Conservation (phyloP, 2,797 vertebrate species). For the Cercopithecus neglectus region DNA sequence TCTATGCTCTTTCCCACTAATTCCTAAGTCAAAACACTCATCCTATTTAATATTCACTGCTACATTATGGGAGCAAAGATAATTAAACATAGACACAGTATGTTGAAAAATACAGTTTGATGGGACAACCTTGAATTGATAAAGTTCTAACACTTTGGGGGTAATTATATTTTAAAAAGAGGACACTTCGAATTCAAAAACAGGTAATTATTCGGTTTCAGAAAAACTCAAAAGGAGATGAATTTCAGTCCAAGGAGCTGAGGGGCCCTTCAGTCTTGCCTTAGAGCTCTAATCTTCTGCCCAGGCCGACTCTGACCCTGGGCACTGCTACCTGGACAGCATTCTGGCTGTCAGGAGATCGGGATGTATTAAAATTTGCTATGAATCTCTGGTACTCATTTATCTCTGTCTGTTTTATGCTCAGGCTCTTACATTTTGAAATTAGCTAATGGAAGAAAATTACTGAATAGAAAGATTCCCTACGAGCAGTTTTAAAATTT, state of each 20-base stretch:
- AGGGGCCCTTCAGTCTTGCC: rapidly evolving
- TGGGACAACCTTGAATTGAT: background rate
- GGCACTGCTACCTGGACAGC: background rate
- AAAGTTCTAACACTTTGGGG: background rate
- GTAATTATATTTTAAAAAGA: background rate
- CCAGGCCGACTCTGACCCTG: background rate
- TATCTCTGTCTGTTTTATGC: background rate
- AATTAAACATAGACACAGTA: background rate
- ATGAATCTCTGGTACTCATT: background rate
- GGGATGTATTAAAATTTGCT: background rate
- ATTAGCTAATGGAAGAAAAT: background rate
- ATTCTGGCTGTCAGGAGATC: background rate
- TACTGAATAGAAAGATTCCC: background rate
- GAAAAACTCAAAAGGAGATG: background rate
- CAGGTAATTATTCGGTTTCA: background rate
- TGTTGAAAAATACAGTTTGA: background rate
- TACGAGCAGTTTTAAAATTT: background rate
- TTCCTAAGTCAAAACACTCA: background rate
- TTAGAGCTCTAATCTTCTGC: background rate
- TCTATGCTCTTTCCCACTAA: background rate
- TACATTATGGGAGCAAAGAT: background rate
- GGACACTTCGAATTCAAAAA: background rate
- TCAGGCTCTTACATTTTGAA: background rate
- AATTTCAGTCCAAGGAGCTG: background rate
- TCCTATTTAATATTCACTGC: background rate